phyloP scores from a whole-genome alignment of 2,888 invertebrate species.

The Barypeithes pellucidus region DNA sequence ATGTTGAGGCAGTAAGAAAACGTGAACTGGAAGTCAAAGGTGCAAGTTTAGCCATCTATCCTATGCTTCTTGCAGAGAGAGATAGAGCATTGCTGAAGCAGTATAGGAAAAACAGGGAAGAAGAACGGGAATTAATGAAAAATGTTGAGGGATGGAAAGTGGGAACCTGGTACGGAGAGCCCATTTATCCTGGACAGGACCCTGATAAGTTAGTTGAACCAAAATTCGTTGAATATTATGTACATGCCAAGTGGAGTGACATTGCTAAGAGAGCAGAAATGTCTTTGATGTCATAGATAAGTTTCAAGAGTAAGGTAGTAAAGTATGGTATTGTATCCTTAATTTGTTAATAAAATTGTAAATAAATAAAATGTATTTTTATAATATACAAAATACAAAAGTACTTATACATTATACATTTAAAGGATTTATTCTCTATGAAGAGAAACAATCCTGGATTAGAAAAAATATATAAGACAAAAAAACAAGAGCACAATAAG shows the following conservation, averaged over 20 bases:
- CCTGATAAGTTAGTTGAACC: constrained; percentile 79
- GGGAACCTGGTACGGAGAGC: constrained; percentile 91
- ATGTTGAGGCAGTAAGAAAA: constrained; percentile 72
- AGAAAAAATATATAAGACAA: too few relatives aligned
- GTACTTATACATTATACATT: too few relatives aligned
- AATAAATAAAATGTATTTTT: not conserved
- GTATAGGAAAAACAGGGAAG: constrained; percentile 84
- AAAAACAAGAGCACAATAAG: too few relatives aligned
- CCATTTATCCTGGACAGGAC: constrained; percentile 81
- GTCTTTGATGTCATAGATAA: constrained; percentile 69
- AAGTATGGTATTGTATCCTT: constrained; percentile 2
- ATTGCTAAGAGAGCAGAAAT: constrained; percentile 74
- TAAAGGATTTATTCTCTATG: too few relatives aligned
- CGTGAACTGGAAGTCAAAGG: constrained; percentile 84
- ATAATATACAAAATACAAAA: not conserved
- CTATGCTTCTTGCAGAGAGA: constrained; percentile 86
- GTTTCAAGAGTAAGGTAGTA: constrained; percentile 1
- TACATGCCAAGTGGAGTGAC: constrained; percentile 75
- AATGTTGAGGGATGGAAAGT: constrained; percentile 78
- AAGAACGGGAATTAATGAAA: constrained; percentile 90
- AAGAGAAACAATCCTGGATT: too few relatives aligned
- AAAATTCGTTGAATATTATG: constrained; percentile 81
- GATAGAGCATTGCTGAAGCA: constrained; percentile 90
- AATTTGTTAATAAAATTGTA: constrained; percentile 9
- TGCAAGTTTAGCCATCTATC: constrained; percentile 82